phyloP scores from a whole-genome alignment of 2,113 vertebrate genomes.

The Corapipo altera region DNA sequence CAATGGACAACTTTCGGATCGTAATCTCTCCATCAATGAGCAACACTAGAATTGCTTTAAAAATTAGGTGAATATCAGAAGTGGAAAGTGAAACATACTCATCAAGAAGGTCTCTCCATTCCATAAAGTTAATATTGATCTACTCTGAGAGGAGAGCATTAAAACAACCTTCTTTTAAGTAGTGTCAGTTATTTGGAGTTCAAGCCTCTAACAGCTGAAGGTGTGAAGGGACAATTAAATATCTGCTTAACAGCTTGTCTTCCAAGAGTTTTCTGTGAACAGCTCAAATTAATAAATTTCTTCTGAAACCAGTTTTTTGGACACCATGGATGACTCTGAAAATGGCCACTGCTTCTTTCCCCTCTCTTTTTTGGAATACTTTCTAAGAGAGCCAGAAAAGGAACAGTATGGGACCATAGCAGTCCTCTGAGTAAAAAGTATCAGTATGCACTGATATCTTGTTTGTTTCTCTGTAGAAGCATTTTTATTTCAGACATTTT shows the following conservation, averaged over 20 bases:
- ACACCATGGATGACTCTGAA: not conserved
- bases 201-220: not conserved
- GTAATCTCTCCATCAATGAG: not conserved
- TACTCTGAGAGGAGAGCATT: not conserved
- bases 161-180: not conserved
- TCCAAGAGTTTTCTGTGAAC: not conserved
- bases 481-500: not conserved
- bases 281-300: not conserved
- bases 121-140: not conserved
- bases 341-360: not conserved
- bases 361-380: not conserved
- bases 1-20: not conserved
- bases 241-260: not conserved
- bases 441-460: not conserved
- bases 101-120: not conserved
- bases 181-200: not conserved
- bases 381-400: not conserved
- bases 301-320: not conserved
- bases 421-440: not conserved
- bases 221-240: not conserved
- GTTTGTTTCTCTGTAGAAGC: not conserved
- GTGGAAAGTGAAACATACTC: not conserved
- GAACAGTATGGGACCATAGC: not conserved
- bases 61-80: not conserved
- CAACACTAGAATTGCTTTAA: not conserved